Percentiles rank a stretch among this genome's conserved stretches.
Evolutionary conservation across 2,113 vertebrate species (phyloP).

Genomic region (Lepus americanus): DNA sequence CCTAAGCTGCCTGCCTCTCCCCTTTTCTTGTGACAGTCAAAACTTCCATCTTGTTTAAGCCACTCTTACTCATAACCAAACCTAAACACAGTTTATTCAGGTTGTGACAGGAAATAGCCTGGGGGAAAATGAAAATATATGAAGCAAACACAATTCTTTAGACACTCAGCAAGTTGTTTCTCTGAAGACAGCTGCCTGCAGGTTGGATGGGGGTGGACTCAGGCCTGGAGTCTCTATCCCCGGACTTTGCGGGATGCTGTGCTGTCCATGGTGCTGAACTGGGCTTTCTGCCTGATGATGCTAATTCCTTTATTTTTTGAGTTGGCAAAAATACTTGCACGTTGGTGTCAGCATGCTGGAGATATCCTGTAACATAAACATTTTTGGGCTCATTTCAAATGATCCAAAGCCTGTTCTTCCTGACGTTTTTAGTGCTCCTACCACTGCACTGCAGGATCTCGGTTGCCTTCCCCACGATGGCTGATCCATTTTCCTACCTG

Average conservation of each 20-base stretch:
- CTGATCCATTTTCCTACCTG: neutral
- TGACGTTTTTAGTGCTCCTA: no score
- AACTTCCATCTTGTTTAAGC: neutral
- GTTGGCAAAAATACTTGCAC: neutral
- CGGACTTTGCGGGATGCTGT: fast-evolving
- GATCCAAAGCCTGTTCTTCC: neutral
- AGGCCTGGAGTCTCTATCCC: fast-evolving
- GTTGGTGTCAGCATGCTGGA: neutral
- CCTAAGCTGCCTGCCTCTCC: neutral
- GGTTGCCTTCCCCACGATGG: neutral
- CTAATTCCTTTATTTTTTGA: neutral
- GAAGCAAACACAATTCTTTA: neutral
- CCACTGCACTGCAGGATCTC: neutral
- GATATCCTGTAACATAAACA: neutral
- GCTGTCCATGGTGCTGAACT: conserved; percentile 57
- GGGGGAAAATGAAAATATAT: neutral
- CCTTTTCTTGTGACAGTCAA: neutral
- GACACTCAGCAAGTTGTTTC: neutral
- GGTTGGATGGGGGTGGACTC: fast-evolving
- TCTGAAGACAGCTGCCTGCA: neutral
- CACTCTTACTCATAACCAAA: neutral
- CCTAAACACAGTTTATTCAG: neutral
- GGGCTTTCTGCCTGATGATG: neutral
- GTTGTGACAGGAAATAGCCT: neutral
- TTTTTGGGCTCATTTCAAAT: neutral